phyloP scores from a whole-genome alignment of 2,113 vertebrate genomes.

The Laticauda laticaudata region DNA sequence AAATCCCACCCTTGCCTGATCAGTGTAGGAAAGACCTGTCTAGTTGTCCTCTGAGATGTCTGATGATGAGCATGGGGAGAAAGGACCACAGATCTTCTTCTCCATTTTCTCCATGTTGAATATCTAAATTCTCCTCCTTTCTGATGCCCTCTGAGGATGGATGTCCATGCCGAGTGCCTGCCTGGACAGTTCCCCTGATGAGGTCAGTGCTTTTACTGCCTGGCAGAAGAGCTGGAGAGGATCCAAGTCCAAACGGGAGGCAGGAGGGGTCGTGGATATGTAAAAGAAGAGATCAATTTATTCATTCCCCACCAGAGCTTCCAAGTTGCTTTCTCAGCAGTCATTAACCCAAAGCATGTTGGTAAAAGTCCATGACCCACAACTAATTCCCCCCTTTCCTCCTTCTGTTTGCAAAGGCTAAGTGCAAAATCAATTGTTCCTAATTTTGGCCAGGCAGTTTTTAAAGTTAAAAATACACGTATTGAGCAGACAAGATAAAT shows the following conservation, averaged over 20 bases:
- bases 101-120: neutral
- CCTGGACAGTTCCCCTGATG: conserved; percentile 47
- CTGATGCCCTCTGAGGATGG: conserved; percentile 11
- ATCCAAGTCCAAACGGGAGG: conserved; percentile 43
- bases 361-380: conserved; percentile 34
- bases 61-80: neutral
- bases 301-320: conserved; percentile 38
- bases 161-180: conserved; percentile 45
- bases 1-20: too few species aligned
- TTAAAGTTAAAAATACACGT: conserved; percentile 46
- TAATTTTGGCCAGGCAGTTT: neutral
- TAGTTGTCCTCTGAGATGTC: neutral
- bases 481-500: conserved; percentile 47
- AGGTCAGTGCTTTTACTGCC: conserved; percentile 56
- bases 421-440: conserved; percentile 41
- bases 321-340: conserved; percentile 31
- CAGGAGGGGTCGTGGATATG: conserved; percentile 47
- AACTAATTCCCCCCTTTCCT: neutral
- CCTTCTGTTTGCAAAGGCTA: conserved; percentile 50
- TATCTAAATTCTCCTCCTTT: conserved; percentile 13
- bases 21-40: neutral
- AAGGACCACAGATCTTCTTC: fast-evolving
- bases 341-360: conserved; percentile 34
- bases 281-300: conserved; percentile 52
- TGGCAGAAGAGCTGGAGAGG: conserved; percentile 45